phyloP scores from a whole-genome alignment of 2,888 invertebrate species.

The Cremastinae sp. region DNA sequence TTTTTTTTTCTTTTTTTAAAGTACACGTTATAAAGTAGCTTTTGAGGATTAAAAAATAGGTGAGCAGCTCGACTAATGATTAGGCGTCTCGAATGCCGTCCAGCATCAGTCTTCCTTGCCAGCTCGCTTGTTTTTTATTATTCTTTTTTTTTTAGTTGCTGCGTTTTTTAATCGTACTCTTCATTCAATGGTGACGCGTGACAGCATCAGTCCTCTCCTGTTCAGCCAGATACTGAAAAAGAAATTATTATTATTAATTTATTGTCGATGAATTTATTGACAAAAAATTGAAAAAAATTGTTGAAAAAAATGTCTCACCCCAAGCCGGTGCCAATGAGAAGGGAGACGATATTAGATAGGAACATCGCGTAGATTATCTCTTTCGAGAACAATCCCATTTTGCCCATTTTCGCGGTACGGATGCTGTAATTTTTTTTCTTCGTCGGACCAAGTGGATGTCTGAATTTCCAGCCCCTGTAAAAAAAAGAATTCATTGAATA shows the following conservation, averaged over 20 bases:
- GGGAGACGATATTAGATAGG: slow-evolving; percentile 93
- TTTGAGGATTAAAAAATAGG: slow-evolving; percentile 54
- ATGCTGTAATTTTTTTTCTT: slow-evolving; percentile 84
- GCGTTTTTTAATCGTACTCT: slow-evolving; percentile 55
- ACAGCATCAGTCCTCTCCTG: slow-evolving; percentile 77
- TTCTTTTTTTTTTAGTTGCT: slow-evolving; percentile 46
- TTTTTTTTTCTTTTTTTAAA: slow-evolving; percentile 60
- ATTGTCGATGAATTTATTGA: neutral
- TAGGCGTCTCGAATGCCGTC: slow-evolving; percentile 69
- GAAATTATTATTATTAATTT: slow-evolving; percentile 23
- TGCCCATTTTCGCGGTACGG: slow-evolving; percentile 88
- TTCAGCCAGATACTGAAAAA: slow-evolving; percentile 87
- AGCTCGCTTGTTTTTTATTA: slow-evolving; percentile 60
- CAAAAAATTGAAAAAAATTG: neutral
- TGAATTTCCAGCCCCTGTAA: slow-evolving; percentile 92
- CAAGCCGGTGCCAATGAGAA: slow-evolving; percentile 94
- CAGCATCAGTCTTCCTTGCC: slow-evolving; percentile 74
- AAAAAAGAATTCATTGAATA: neutral
- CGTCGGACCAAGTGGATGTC: slow-evolving; percentile 85
- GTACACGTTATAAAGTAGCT: slow-evolving; percentile 65
- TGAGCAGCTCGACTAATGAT: slow-evolving; percentile 67
- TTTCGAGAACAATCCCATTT: slow-evolving; percentile 91
- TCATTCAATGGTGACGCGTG: slow-evolving; percentile 77
- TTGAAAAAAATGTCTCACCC: slow-evolving; percentile 83
- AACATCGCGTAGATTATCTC: slow-evolving; percentile 94